Evolutionary conservation across 2,113 vertebrate species (phyloP), one percentile per base, ranked within the genome.

Genomic region (Poeciliopsis occidentalis): DNA sequence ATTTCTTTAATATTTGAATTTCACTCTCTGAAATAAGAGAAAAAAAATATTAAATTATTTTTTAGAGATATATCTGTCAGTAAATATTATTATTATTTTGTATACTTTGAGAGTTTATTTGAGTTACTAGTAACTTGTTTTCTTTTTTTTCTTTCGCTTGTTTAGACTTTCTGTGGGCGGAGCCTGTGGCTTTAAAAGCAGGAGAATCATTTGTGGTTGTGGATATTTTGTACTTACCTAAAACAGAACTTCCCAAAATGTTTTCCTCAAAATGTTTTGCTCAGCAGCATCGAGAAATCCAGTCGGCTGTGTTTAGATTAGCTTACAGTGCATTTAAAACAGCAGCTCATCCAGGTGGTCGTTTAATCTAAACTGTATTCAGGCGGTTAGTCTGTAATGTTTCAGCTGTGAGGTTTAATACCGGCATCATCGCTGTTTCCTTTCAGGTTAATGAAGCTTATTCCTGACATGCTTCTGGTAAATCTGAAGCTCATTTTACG

Each of bases 401-500:
- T 60, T 88, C n/a, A 73, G 71, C 70, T 63, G 67, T 68, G 77
- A 71, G 54, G 74, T 69, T 30, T 57, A 51, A 67, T 57, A 57
- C 54, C 65, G 47, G 66, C 67, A 62, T 86, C 67, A 84, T 79
- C 44, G 31, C 60, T 84, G 62, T 83, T 84, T 83, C 69, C 70
- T 80, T 78, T 75, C 13, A 44, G 73, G 19, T 54, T 67, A 71
- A 69, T 72, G 61, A 72, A 78, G 68, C 64, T 13, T 80, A 79
- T 73, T 84, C 79, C 47, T 13, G 61, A 57, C 82, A 81, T 12
- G 3, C 82, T 64, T 75, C 71, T 72, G 78, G 62, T 87, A 82
- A 91, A 88, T 78, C 77, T 13, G 65, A 71, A 80, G 69, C 78
- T 89, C 84, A 83, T 90, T 89, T 91, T 79, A 82, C 12, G 76